phyloP scores from a whole-genome alignment of 1,140 invertebrate species.

The Tetramorium alpestre region DNA sequence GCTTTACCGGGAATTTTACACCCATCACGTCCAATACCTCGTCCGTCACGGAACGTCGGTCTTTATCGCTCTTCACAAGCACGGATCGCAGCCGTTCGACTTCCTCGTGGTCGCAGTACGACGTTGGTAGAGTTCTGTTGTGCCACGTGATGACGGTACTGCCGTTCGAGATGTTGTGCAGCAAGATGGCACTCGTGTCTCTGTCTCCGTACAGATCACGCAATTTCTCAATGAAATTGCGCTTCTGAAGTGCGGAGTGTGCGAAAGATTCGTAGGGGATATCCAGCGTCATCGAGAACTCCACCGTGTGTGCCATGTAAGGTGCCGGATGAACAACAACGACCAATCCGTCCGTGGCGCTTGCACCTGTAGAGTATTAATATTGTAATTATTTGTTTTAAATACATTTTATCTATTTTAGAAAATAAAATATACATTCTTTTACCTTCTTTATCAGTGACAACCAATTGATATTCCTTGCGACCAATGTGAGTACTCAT shows the following conservation, averaged over 20 bases:
- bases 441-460: conserved; percentile 80
- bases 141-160: conserved; percentile 92
- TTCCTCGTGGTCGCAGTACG: conserved; percentile 91
- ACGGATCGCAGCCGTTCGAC: conserved; percentile 90
- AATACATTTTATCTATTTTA: conserved; percentile 1
- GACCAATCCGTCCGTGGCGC: conserved; percentile 92
- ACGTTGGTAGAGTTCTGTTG: conserved; percentile 89
- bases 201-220: conserved; percentile 91
- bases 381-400: conserved; percentile 9
- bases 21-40: conserved; percentile 91
- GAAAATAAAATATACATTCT: neutral
- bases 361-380: conserved; percentile 77
- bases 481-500: conserved; percentile 89
- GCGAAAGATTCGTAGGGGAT: conserved; percentile 90
- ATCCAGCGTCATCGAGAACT: conserved; percentile 93
- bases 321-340: conserved; percentile 89
- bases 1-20: conserved; percentile 92
- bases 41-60: conserved; percentile 88
- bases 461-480: conserved; percentile 92
- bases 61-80: conserved; percentile 88
- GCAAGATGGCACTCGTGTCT: conserved; percentile 90
- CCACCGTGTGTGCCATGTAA: conserved; percentile 87
- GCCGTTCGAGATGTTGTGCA: conserved; percentile 86
- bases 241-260: conserved; percentile 89
- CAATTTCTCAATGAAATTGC: conserved; percentile 93